Conservation (phyloP, 2,888 invertebrate genomes). For the Ethmia dodecea region DNA sequence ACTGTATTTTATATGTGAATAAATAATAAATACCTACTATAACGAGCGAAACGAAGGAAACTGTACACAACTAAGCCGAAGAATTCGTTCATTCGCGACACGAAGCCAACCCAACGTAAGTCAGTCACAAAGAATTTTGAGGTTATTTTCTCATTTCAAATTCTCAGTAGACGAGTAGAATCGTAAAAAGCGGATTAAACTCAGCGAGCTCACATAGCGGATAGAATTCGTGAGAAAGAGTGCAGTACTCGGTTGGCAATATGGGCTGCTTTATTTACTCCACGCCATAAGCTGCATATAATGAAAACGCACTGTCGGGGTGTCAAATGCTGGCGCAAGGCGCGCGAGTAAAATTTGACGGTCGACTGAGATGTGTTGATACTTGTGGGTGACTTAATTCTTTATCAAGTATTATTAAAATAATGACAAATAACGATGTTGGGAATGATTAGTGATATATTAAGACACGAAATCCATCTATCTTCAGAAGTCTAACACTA, state of each 20-base stretch:
- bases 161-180: slow-evolving; percentile 67
- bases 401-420: too few relatives aligned
- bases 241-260: slow-evolving; percentile 66
- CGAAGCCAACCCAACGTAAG: slow-evolving; percentile 43
- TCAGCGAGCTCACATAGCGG: slow-evolving; percentile 52
- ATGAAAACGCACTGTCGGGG: slow-evolving; percentile 75
- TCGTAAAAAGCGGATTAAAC: slow-evolving; percentile 77
- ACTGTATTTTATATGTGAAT: too few relatives aligned
- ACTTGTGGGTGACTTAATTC: too few relatives aligned
- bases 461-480: too few relatives aligned
- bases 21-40: too few relatives aligned
- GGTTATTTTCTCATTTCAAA: slow-evolving; percentile 74
- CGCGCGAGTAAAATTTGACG: slow-evolving; percentile 44
- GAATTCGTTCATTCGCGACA: slow-evolving; percentile 51
- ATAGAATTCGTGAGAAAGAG: slow-evolving; percentile 67
- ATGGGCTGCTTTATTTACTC: slow-evolving; percentile 72
- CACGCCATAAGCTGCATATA: slow-evolving; percentile 74
- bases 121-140: slow-evolving; percentile 57
- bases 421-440: too few relatives aligned
- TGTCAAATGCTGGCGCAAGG: slow-evolving; percentile 62
- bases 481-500: too few relatives aligned
- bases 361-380: slow-evolving; percentile 33
- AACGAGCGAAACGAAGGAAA: too few relatives aligned
- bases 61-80: too few relatives aligned
- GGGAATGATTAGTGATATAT: too few relatives aligned